These are phyloP conservation scores for Epinephelus cyanopodus DNA, from an alignment of 2,113 vertebrate species.

Conservation along the genomic window DNA sequence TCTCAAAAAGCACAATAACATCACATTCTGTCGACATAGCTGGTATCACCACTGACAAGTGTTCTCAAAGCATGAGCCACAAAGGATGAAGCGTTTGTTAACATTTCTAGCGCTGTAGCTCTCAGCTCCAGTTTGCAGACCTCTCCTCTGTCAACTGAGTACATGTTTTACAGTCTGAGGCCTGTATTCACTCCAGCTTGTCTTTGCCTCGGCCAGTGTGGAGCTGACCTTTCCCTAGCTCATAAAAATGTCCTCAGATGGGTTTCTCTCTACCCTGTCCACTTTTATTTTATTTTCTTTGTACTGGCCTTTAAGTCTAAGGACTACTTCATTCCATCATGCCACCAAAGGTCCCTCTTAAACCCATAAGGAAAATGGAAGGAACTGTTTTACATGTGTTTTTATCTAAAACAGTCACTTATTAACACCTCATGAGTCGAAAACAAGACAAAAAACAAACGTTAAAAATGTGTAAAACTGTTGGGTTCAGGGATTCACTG, in stretches of 20 bases:
- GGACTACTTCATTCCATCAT: too few relatives aligned
- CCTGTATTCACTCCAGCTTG: not conserved
- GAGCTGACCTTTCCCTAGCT: not conserved
- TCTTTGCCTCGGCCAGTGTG: not conserved
- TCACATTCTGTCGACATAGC: not conserved
- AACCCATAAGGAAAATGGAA: too few relatives aligned
- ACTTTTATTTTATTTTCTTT: not conserved
- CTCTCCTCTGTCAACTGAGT: not conserved
- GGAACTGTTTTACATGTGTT: too few relatives aligned
- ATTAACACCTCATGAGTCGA: too few relatives aligned
- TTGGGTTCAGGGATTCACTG: too few relatives aligned
- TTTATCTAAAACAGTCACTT: too few relatives aligned
- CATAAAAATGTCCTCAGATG: not conserved
- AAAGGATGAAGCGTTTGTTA: not conserved
- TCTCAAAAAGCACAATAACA: slow-evolving; percentile 29
- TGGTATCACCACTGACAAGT: not conserved
- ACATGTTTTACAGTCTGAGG: not conserved
- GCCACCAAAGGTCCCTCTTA: too few relatives aligned
- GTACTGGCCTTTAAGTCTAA: too few relatives aligned
- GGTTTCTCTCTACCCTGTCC: not conserved
- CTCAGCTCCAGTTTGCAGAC: not conserved
- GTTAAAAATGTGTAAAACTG: too few relatives aligned
- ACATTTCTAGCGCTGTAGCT: not conserved
- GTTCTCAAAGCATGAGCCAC: not conserved
- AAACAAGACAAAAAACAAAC: too few relatives aligned